Base-by-base conservation (phyloP, 2,797 vertebrate species). In the Siniperca obscura region DNA sequence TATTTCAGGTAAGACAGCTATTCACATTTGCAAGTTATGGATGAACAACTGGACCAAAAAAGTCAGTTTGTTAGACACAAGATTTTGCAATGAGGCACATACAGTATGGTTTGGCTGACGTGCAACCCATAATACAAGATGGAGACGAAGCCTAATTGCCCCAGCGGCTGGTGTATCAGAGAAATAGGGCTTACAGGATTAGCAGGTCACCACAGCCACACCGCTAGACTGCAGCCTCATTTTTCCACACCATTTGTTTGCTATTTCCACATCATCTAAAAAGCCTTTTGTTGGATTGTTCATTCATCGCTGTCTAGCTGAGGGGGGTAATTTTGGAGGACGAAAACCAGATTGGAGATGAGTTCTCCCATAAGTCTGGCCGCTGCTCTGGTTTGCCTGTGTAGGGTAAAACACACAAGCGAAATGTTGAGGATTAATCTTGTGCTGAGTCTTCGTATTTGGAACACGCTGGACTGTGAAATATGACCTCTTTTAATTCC, bases 1-100 rank as follows among this genome's bases (percentile, higher is more conserved):
- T 99, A 93, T 99, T 99, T 89, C 98, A 99, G 98, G 98, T 98
- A 71, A 71, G 38, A 10, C 4, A 7, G 12, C 17, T 34, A 3
- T 5, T 50, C 5, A 42, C 12, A 16, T 22, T 10, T 27, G 2
- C 2, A 9, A 30, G 22, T 11, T n/a, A 50, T 10, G 13, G 16
- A 30, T 46, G 4, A 57, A 62, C 6, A 61, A 1, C 3, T 55
- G 46, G 38, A 25, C 16, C 22, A 21, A 27, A n/a, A 21, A 74
- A 57, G 48, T 34, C 16, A 0, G 53, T 73, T 77, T 76, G n/a
- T 25, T n/a, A 27, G 16, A n/a, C 5, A 34, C 2, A 19, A 4
- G 1, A 48, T 69, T 70, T 69, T 62, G 22, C 27, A 46, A 5
- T 16, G 44, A 48, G 8, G 2, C 38, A 27, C 56, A 40, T 59